Evolutionary conservation across 2,888 invertebrate genomes (phyloP), one percentile per base, ranked within the genome.

Genomic region (Sinohyriopsis cumingii): DNA sequence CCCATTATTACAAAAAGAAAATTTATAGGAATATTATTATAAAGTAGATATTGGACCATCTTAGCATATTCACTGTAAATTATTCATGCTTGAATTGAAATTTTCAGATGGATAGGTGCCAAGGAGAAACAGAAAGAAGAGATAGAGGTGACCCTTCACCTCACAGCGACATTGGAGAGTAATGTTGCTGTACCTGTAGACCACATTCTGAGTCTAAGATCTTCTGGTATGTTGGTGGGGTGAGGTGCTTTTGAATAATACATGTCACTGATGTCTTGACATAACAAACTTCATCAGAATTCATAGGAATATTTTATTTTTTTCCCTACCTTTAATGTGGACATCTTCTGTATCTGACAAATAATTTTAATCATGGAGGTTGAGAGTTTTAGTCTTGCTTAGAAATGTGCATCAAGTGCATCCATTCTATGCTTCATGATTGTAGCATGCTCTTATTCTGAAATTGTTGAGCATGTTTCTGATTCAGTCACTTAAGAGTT

Each of bases 61-160:
- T n/a, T 53, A 18, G 24, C 28, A 61, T 12, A 61, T 25, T 15
- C 33, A 59, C 9, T 59, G 59, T 9, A 22, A 25, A 22, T 59
- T 18, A 59, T 59, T 59, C 28, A 25, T 19, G 25, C 28, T 24
- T 59, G 25, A 59, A 45, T 28, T 45, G 62, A 55, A 60, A 15
- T 65, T 69, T 74, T 7, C 59, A 86, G 86, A 20, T 82, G 83
- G 83, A 77, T 86, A 67, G 86, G 86, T 1, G 74, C 68, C 54
- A 74, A 80, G 20, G 67, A 72, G 20, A 71, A 68, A 19, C 73
- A 81, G 64, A 61, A 74, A 19, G 67, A 73, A 24, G 84, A 84
- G 68, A 74, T 83, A 57, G 82, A 84, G 57, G 76, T 80, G 57
- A 84, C 81, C 24, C 64, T 84, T 15, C 72, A 80, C 66, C 67